phyloP scores from a whole-genome alignment of 2,888 invertebrate genomes.

The Neoscelio sp. region DNA sequence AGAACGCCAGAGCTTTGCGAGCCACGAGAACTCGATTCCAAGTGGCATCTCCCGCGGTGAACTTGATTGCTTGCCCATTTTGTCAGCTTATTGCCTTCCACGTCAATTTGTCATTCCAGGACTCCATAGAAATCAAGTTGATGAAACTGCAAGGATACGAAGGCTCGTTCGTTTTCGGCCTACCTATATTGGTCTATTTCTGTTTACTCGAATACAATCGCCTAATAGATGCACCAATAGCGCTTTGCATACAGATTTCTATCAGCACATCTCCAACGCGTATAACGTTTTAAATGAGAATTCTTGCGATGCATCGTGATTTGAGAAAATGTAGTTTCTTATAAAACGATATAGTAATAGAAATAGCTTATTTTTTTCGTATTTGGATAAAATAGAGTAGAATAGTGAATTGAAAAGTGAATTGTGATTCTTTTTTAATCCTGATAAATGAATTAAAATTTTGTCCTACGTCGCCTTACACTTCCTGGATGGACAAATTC shows the following conservation, averaged over 20 bases:
- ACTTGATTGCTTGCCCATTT: slow-evolving; percentile 74
- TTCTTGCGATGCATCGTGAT: slow-evolving; percentile 35
- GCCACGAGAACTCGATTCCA: slow-evolving; percentile 69
- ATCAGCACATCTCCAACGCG: slow-evolving; percentile 47
- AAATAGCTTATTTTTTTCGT: slow-evolving; percentile 47
- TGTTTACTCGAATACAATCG: slow-evolving; percentile 59
- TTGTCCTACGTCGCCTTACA: no score
- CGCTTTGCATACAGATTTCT: slow-evolving; percentile 63
- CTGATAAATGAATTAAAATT: no score
- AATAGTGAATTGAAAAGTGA: slow-evolving; percentile 19
- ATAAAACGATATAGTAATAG: slow-evolving; percentile 34
- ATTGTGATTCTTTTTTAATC: neutral
- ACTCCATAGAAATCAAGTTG: slow-evolving; percentile 69
- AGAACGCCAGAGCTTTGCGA: slow-evolving; percentile 46
- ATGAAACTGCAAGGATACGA: slow-evolving; percentile 37
- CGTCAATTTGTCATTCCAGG: slow-evolving; percentile 75
- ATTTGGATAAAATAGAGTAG: no score
- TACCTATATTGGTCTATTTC: slow-evolving; percentile 50
- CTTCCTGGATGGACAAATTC: no score
- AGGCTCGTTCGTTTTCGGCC: slow-evolving; percentile 27
- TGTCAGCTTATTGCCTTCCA: slow-evolving; percentile 74
- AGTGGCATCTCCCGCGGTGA: slow-evolving; percentile 73
- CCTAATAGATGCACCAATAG: slow-evolving; percentile 56
- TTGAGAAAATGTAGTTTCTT: slow-evolving; percentile 39
- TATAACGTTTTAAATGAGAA: slow-evolving; percentile 48